Percentiles rank a stretch among this genome's conserved stretches.
Conservation (phyloP, 2,113 vertebrate genomes). For the Coregonus clupeaformis region DNA sequence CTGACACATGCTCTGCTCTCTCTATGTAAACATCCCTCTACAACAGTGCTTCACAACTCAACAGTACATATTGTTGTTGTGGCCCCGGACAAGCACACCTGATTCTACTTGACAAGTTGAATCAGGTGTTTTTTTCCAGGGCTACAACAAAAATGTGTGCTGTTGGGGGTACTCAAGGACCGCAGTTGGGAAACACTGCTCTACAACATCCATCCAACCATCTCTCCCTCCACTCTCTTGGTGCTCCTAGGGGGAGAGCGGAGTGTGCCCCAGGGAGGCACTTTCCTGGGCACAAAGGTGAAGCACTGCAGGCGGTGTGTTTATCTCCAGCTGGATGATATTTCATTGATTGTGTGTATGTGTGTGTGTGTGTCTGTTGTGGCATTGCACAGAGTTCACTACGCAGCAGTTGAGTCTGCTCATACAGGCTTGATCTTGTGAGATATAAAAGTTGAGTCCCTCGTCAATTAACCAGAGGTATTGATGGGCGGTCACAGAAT, state of each 20-base stretch:
- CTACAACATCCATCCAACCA: constrained; percentile 26
- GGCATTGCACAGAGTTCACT: constrained; percentile 54
- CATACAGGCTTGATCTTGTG: neutral
- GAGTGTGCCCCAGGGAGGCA: constrained; percentile 54
- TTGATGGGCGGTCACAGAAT: constrained; percentile 57
- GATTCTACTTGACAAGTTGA: too few relatives aligned
- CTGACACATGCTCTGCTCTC: neutral
- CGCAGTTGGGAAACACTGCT: too few relatives aligned
- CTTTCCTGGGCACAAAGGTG: constrained; percentile 62
- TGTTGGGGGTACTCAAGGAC: too few relatives aligned
- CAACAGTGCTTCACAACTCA: neutral
- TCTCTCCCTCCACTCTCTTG: neutral
- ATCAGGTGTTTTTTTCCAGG: too few relatives aligned
- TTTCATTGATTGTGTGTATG: constrained; percentile 71
- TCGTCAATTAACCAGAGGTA: constrained; percentile 74
- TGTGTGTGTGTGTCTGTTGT: constrained; percentile 47
- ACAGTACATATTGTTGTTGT: constrained; percentile 18
- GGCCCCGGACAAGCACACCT: too few relatives aligned
- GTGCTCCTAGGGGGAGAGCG: constrained; percentile 40
- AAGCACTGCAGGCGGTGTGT: constrained; percentile 66
- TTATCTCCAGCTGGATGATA: constrained; percentile 62
- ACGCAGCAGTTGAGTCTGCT: constrained; percentile 36
- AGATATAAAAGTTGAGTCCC: constrained; percentile 4
- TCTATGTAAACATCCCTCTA: constrained; percentile 9
- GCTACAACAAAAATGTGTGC: too few relatives aligned